Base-by-base conservation (phyloP, 1,140 invertebrate genomes). In the Heliconius melpomene region DNA sequence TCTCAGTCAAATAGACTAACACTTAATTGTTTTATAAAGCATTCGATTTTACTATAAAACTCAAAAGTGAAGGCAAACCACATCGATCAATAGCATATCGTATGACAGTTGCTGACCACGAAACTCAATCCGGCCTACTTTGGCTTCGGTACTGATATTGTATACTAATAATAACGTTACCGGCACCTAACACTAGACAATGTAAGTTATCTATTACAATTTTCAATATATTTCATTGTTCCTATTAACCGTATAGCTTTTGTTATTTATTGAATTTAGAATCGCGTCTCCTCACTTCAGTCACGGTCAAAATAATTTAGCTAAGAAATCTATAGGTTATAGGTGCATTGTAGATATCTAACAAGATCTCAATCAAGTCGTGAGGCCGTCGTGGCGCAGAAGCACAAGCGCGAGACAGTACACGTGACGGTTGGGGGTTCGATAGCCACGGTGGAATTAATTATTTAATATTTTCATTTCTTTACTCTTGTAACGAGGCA, bases 111-210 rank as follows among this genome's bases (percentile, higher is more conserved):
- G 57, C 76, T 78, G 84, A 86, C 84, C 85, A 66, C 84, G 85
- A 83, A 83, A 89, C 72, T 46, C 72, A 38, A 87, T 78, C 74
- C 81, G 79, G 18, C 70, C 78, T 60, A 84, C 83, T 89, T 85
- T 89, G 87, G 87, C 86, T 89, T 89, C 87, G 77, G 79, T 70
- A 26, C 79, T 57, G 70, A 72, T 20, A 78, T 36, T 36, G 13
- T 72, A 78, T 66, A 72, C 77, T 6, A 54, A 72, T 78, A 78
- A 78, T 78, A 78, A 60, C 70, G 7, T 78, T 72, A 72, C 66
- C 66, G 60, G 7, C 29, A 29, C 23, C 29, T 66, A 66, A 66
- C 16, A 66, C 60, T 29, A n/a, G 60, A 66, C 60, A 26, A 66
- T 66, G 23, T 57, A 16, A 66, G 3, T 26, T 26, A 66, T 66